Evolutionary conservation across 2,797 vertebrate species (phyloP).

Genomic region (Stomatorhinus walkeri): DNA sequence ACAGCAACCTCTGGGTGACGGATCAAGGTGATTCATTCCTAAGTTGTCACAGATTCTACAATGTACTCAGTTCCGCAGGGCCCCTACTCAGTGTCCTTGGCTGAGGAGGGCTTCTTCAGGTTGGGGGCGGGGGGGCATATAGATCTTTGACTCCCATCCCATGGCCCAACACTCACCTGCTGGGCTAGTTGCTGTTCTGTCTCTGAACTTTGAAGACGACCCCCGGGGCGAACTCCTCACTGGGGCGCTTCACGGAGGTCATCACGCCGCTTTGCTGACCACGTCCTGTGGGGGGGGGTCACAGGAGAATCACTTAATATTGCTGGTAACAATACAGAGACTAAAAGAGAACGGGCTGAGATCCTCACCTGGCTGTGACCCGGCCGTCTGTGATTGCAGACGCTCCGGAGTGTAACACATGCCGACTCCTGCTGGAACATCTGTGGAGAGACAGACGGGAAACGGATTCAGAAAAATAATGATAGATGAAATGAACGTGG

Average conservation of each 20-base stretch:
- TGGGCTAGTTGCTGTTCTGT: slow-evolving; percentile 51
- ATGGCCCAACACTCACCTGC: neutral
- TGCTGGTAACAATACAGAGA: neutral
- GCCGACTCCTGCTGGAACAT: slow-evolving; percentile 23
- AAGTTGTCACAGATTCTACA: neutral
- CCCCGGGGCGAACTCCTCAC: slow-evolving; percentile 45
- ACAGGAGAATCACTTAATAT: neutral
- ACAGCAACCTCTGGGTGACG: neutral
- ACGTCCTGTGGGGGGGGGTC: neutral
- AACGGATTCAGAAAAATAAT: neutral
- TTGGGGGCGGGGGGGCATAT: neutral
- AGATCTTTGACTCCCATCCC: neutral
- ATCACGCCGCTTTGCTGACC: slow-evolving; percentile 41
- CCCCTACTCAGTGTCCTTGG: neutral
- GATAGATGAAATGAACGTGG: neutral
- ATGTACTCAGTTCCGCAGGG: neutral
- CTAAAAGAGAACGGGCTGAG: neutral
- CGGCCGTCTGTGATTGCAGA: slow-evolving; percentile 40
- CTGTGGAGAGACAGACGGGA: slow-evolving; percentile 30
- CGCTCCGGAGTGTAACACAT: slow-evolving; percentile 49
- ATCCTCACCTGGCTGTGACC: slow-evolving; percentile 50
- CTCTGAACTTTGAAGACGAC: slow-evolving; percentile 59
- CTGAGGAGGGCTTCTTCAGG: neutral
- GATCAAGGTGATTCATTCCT: neutral
- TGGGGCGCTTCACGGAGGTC: slow-evolving; percentile 55